A percentile compares a stretch with the other conserved stretches of the same genome.
Evolutionary conservation across 2,113 vertebrate genomes (phyloP).

Genomic region (Corvus cornix): DNA sequence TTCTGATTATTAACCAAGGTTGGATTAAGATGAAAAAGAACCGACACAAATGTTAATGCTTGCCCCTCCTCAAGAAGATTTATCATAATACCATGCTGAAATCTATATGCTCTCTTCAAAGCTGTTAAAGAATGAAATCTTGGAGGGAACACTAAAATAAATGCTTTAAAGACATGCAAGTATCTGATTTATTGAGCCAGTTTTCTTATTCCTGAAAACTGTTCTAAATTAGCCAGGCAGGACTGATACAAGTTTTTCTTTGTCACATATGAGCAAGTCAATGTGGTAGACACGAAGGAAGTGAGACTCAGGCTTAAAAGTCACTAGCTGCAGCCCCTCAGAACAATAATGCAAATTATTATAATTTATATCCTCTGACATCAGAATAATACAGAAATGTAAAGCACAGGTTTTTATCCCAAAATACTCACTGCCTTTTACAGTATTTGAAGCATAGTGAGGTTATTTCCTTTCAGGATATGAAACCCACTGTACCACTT

Average conservation of each 20-base stretch:
- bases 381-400: conserved; percentile 56
- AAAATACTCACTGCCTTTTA: conserved; percentile 37
- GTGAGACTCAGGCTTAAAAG: conserved; percentile 51
- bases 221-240: conserved; percentile 70
- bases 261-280: conserved; percentile 66
- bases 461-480: conserved; percentile 63
- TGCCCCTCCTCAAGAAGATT: conserved; percentile 76
- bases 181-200: conserved; percentile 64
- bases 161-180: conserved; percentile 62
- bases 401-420: conserved; percentile 54
- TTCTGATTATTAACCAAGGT: conserved; percentile 84
- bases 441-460: conserved; percentile 49
- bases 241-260: conserved; percentile 72
- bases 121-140: conserved; percentile 70
- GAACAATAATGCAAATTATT: conserved; percentile 69
- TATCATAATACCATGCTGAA: conserved; percentile 76
- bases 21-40: conserved; percentile 81
- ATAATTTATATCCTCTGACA: conserved; percentile 68
- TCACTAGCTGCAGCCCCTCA: conserved; percentile 49
- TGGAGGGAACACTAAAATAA: conserved; percentile 70
- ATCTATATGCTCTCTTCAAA: conserved; percentile 74
- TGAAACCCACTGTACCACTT: conserved; percentile 47
- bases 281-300: conserved; percentile 40
- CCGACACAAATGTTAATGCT: conserved; percentile 77
- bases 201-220: conserved; percentile 75